Evolutionary conservation across 2,888 invertebrate species (phyloP).

Genomic region (Xanthia togata): DNA sequence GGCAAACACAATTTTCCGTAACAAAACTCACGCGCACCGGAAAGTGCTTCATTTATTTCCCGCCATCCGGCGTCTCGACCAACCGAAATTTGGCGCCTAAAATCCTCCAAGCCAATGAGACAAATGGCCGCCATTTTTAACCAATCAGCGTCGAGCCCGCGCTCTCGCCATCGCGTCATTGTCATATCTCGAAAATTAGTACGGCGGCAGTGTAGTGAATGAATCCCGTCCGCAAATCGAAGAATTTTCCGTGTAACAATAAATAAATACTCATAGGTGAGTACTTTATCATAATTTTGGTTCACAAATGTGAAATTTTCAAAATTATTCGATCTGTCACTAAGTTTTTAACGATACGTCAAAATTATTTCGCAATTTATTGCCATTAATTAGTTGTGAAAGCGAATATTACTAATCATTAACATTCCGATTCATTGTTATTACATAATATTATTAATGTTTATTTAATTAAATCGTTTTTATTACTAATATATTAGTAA

Average conservation of each 20-base stretch:
- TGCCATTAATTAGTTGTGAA: constrained; percentile 69
- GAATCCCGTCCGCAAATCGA: constrained; percentile 89
- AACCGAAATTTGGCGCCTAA: constrained; percentile 90
- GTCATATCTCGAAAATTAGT: constrained; percentile 90
- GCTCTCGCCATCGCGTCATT: constrained; percentile 89
- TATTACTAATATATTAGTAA: constrained; percentile 43
- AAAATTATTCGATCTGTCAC: constrained; percentile 66
- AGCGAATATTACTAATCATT: constrained; percentile 61
- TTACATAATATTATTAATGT: constrained; percentile 45
- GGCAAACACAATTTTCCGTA: constrained; percentile 87
- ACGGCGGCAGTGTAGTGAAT: constrained; percentile 88
- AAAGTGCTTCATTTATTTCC: constrained; percentile 86
- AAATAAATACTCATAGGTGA: constrained; percentile 82
- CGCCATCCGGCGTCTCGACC: constrained; percentile 88
- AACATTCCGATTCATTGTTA: constrained; percentile 46
- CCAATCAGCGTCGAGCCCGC: constrained; percentile 87
- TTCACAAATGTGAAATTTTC: constrained; percentile 54
- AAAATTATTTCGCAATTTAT: constrained; percentile 77
- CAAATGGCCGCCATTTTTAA: constrained; percentile 87
- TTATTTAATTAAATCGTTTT: constrained; percentile 39
- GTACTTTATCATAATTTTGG: constrained; percentile 66
- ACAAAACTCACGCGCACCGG: constrained; percentile 86
- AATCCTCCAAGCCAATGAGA: constrained; percentile 82
- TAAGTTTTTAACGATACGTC: constrained; percentile 59
- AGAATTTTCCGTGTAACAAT: constrained; percentile 85